Evolutionary conservation across 2,888 invertebrate genomes (phyloP), one percentile per base, ranked within the genome.

Genomic region (Hemistola chrysoprasaria): DNA sequence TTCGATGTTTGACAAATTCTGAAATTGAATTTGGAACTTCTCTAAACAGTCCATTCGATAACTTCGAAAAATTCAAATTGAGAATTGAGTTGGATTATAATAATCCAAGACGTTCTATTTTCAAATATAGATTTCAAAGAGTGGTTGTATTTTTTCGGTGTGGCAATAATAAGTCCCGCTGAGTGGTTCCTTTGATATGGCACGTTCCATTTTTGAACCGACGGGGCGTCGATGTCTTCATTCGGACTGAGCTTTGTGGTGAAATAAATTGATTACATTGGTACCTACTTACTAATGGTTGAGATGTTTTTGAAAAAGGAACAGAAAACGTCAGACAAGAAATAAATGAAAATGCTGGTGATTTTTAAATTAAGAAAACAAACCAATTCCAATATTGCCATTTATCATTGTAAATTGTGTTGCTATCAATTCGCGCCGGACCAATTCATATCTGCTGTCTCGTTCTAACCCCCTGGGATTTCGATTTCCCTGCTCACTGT

Each of bases 151-250:
- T 68, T 65, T 68, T 69, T 69, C 49, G 41, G 49, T 50, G 40
- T 53, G 46, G 61, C 62, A 68, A 71, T 72, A 72, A 75, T 68
- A 59, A 61, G 53, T 45, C 84, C 80, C 53, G 83, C 83, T 77
- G 85, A 10, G 80, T 47, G 55, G 49, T 65, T 57, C 54, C 66
- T 72, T 71, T 77, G 71, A 78, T 73, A 69, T 61, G 54, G 62
- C 56, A 57, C 65, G 62, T 53, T 62, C 69, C 71, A 67, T 71
- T 71, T 61, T 61, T 59, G 50, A 35, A 55, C 25, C 83, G 43
- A 63, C 74, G 73, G 85, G 86, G 70, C 11, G 78, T 53, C 78
- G 50, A 85, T 75, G 76, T 86, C 86, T 43, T 38, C 22, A 35
- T 86, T 79, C 16, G n/a, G n/a, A n/a, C n/a, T 4, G 16, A 44